Base-by-base conservation (phyloP, 1,140 invertebrate species). In the Xylocopa sonorina region DNA sequence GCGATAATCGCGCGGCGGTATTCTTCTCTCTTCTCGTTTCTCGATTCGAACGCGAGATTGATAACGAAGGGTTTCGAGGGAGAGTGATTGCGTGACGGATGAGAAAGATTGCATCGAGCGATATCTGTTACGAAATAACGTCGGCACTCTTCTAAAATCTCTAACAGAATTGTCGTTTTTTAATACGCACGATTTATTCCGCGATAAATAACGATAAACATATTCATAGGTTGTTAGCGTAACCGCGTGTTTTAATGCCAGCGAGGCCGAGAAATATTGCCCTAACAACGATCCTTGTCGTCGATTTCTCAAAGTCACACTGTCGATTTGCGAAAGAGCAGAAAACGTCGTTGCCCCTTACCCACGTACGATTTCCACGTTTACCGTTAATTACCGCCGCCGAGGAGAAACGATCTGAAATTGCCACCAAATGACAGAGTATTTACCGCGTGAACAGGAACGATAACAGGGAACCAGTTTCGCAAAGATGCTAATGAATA, bases 401-500 rank as follows among this genome's bases (percentile, higher is more conserved):
- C n/a, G 46, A 48, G 64, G 32, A n/a, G n/a, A 69, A 69, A 69
- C 24, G 43, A 58, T 69, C 51, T 29, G 10, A 57, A 58, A 69
- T 77, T 29, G 41, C 58, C 41, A 58, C 32, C n/a, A 38, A 77
- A 77, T 38, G 74, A 48, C 64, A 34, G 63, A 34, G 41, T 69
- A 21, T 68, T 48, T 38, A 48, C 51, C 53, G 14, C 53, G 29
- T 3, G 41, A 38, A 69, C 32, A 66, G 38, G 48, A 66, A 75
- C 60, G 60, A 64, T 63, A 63, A 38, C 27, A 64, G 58, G 60
- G 64, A 77, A 77, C 74, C 64, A 77, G 74, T 77, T 77, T 38
- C 53, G 10, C 51, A 48, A 48, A 48, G 43, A 68, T 55, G 41
- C 53, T 58, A 76, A 76, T 24, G 71, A 74, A 48, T 48, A 67